Conservation (phyloP, 1,140 invertebrate species). For the Drosophila melanica region DNA sequence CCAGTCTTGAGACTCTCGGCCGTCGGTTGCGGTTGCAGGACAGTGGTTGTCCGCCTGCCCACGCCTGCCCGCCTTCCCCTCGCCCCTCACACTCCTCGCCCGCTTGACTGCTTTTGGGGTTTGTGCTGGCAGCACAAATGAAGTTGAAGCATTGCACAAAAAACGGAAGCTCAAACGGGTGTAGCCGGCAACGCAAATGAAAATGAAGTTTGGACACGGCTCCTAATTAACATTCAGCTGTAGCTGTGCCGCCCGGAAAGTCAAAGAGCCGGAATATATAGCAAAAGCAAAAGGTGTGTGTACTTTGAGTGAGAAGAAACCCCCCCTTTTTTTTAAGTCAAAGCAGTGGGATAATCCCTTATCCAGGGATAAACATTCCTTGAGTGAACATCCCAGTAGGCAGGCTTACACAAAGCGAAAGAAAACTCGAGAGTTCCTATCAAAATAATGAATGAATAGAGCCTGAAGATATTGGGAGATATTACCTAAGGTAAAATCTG, state of each 20-base stretch:
- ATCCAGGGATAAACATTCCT: not conserved
- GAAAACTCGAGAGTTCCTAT: too few species aligned
- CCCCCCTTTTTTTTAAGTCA: not conserved
- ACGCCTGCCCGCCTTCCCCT: too few species aligned
- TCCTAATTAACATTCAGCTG: conserved; percentile 71
- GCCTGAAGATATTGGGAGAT: too few species aligned
- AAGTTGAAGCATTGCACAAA: conserved; percentile 44
- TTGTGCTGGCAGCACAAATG: conserved; percentile 43
- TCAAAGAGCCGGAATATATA: not conserved
- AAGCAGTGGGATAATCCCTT: not conserved
- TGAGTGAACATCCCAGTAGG: not conserved
- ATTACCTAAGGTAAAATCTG: too few species aligned
- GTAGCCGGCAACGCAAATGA: conserved; percentile 18
- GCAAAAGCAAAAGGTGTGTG: not conserved
- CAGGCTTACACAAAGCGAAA: not conserved
- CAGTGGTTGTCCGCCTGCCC: conserved; percentile 35
- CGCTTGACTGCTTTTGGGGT: conserved; percentile 1
- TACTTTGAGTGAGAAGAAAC: not conserved
- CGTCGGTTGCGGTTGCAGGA: conserved; percentile 63
- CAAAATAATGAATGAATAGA: too few species aligned
- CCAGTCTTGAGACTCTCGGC: conserved; percentile 25
- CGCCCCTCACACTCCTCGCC: not conserved
- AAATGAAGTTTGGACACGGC: conserved; percentile 36
- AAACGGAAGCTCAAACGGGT: conserved; percentile 1
- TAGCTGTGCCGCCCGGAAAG: conserved; percentile 3